Evolutionary conservation across 2,113 vertebrate species (phyloP), one percentile per base, ranked within the genome.

Genomic region (Saguinus imperator): DNA sequence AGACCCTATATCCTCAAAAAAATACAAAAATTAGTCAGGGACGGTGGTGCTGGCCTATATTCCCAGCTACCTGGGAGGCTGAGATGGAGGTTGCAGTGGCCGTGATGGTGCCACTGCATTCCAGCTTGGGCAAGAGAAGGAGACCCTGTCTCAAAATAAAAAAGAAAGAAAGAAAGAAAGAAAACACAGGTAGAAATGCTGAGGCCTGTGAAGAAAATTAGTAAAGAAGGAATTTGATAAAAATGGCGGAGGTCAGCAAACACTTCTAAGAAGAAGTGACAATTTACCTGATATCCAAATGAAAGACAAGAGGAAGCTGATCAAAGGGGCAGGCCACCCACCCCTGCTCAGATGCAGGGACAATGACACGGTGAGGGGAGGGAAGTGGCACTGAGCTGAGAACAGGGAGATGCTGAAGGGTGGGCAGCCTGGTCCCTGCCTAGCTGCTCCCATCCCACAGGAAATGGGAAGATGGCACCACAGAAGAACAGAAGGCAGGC

Each of bases 401-500:
- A 48, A 48, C 6, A 37, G 79, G 37, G 52, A 58, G 66, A 83
- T 6, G 5, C 2, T 16, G 23, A 84, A 61, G 2, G 23, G 32
- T 4, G 52, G 55, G 52, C n/a, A 66, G 57, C 27, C 25, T 43
- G 13, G 35, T 16, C 16, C 52, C 23, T 75, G 52, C 14, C 43
- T 68, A 5, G 7, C 6, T 13, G 68, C 80, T 21, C 17, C 25
- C n/a, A 4, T 40, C 72, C 43, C 8, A 5, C 18, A 32, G 91
- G 55, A 32, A 8, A 35, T 17, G 16, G 14, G 21, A n/a, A 73
- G 6, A 16, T 5, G n/a, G 55, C 25, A 25, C 55, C 57, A 23
- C 0, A 8, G 35, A 64, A 40, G 25, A 76, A 86, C 0, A 23
- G 35, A 75, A 45, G 16, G 25, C 52, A 3, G 1, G 0, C 37